Percentiles rank a stretch among this genome's conserved stretches.
Evolutionary conservation across 1,140 invertebrate genomes (phyloP).

Genomic region (Acromyrmex echinatior): DNA sequence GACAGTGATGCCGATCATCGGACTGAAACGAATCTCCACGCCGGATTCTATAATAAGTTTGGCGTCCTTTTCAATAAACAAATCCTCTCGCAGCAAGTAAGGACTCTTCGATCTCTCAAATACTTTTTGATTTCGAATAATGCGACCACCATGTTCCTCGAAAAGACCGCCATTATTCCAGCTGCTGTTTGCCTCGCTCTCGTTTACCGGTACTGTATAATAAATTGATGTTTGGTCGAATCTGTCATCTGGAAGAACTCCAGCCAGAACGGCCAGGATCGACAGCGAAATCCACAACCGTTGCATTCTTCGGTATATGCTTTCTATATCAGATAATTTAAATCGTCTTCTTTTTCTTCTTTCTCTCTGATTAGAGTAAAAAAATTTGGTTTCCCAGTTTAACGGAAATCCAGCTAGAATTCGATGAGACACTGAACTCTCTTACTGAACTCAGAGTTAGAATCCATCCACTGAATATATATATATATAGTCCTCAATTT

Average conservation of each 20-base stretch:
- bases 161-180: slow-evolving; percentile 80
- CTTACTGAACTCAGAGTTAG: neutral
- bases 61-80: slow-evolving; percentile 92
- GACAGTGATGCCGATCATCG: slow-evolving; percentile 96
- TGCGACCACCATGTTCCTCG: slow-evolving; percentile 89
- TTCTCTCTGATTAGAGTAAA: too few species aligned
- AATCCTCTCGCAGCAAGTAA: slow-evolving; percentile 92
- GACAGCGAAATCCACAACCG: neutral
- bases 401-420: too few species aligned
- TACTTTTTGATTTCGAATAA: slow-evolving; percentile 86
- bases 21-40: slow-evolving; percentile 93
- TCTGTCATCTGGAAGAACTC: slow-evolving; percentile 66
- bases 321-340: neutral
- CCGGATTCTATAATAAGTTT: slow-evolving; percentile 94
- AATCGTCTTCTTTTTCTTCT: neutral
- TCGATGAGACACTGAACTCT: neutral
- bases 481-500: neutral
- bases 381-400: too few species aligned
- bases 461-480: neutral
- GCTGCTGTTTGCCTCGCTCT: slow-evolving; percentile 18
- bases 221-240: slow-evolving; percentile 81
- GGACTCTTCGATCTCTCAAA: slow-evolving; percentile 89
- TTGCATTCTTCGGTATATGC: slow-evolving; percentile 47
- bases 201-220: slow-evolving; percentile 80
- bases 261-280: slow-evolving; percentile 34